Conservation (phyloP, 2,113 vertebrate genomes). For the Pyrgilauda ruficollis region DNA sequence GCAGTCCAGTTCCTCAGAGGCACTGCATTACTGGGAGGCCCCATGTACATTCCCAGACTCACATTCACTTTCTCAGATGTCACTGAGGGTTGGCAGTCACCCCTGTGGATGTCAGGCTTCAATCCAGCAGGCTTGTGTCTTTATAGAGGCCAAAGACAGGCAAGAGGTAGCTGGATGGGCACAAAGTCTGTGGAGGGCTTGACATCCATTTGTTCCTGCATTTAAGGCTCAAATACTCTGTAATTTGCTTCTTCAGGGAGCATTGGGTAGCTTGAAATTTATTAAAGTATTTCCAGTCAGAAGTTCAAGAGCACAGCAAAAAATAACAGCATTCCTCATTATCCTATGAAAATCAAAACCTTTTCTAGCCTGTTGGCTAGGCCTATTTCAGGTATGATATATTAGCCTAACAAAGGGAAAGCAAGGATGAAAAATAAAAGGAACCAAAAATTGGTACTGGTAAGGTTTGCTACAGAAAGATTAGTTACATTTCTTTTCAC, state of each 20-base stretch:
- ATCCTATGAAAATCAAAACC: not conserved
- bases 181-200: not conserved
- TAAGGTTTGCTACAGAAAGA: not conserved
- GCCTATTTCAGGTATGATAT: not conserved
- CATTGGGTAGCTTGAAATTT: not conserved
- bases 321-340: not conserved
- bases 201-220: not conserved
- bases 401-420: not conserved
- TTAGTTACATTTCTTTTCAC: not conserved
- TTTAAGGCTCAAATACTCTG: not conserved
- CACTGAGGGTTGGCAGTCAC: conserved; percentile 3
- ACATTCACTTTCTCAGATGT: conserved; percentile 34
- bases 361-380: not conserved
- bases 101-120: not conserved
- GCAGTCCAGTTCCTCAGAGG: not conserved
- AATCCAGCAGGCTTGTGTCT: not conserved
- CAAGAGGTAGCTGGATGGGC: not conserved
- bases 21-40: conserved; percentile 25
- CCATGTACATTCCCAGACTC: conserved; percentile 27
- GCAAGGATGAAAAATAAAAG: not conserved
- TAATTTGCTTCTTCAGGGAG: not conserved
- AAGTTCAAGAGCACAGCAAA: not conserved
- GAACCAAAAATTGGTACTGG: not conserved
- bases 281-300: not conserved
- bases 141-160: not conserved